Conservation (phyloP, 37 sponge, comb jelly and placozoan species). For the Bolinopsis microptera region DNA sequence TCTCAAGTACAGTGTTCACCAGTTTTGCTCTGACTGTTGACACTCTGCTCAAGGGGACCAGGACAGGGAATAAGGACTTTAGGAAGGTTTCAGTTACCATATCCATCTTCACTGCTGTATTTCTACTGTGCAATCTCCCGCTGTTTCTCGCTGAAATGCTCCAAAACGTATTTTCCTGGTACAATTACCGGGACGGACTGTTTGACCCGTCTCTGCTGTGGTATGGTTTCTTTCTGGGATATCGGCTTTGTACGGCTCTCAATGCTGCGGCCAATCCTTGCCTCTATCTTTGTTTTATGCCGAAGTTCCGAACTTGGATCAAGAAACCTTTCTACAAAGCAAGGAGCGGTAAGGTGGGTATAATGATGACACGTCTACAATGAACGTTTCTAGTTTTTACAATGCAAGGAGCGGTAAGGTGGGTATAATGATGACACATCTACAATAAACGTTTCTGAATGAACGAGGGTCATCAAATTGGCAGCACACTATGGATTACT, state of each 20-base stretch:
- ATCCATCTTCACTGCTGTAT: not conserved
- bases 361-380: no score
- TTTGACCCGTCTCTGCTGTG: not conserved
- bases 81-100: not conserved
- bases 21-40: not conserved
- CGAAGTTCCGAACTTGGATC: not conserved
- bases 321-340: no score
- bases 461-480: no score
- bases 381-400: no score
- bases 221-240: not conserved
- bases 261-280: not conserved
- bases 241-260: not conserved
- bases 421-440: no score
- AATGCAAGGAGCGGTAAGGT: no score
- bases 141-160: not conserved
- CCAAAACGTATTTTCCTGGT: not conserved
- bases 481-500: no score
- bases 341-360: no score
- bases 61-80: not conserved
- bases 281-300: not conserved
- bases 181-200: not conserved
- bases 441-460: no score
- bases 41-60: not conserved
- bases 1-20: not conserved
- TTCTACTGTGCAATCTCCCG: not conserved